phyloP scores from a whole-genome alignment of 2,797 vertebrate species.

The Diplodus puntazzo region DNA sequence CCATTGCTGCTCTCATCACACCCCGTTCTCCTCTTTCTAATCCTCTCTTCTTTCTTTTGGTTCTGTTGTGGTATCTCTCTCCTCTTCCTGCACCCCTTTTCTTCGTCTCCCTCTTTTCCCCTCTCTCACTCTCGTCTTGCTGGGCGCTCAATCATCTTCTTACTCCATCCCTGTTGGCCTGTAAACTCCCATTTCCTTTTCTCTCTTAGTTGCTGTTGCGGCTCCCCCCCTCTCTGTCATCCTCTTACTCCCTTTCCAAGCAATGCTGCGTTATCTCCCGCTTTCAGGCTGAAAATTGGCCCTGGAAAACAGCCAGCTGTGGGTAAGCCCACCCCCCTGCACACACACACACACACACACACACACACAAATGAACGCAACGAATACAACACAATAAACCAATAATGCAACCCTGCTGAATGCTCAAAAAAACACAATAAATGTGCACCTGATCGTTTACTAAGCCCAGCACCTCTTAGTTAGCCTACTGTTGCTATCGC shows the following conservation, averaged over 20 bases:
- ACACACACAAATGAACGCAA: conserved; percentile 7
- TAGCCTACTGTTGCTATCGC: background rate
- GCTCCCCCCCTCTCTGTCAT: conserved; percentile 33
- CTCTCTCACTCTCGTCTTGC: background rate
- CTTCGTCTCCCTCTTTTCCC: conserved; percentile 4
- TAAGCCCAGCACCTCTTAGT: background rate
- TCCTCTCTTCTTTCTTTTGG: conserved; percentile 32
- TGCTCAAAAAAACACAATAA: conserved; percentile 3
- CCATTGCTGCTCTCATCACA: conserved; percentile 30
- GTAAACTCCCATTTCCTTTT: conserved; percentile 54
- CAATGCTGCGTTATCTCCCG: conserved; percentile 62
- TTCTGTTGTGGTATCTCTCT: conserved; percentile 6
- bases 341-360: conserved; percentile 1
- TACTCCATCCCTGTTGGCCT: conserved; percentile 30
- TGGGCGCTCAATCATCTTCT: conserved; percentile 44
- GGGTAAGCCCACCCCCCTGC: background rate
- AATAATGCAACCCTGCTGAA: conserved; percentile 15
- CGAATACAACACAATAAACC: conserved; percentile 36
- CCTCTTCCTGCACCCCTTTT: background rate
- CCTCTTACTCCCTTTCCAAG: conserved; percentile 53
- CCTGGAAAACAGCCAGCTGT: conserved; percentile 55
- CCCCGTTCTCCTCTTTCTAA: conserved; percentile 37
- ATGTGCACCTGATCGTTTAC: background rate
- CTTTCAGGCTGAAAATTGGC: conserved; percentile 67
- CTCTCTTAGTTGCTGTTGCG: conserved; percentile 16